phyloP scores from a whole-genome alignment of 2,888 invertebrate genomes.

The Chelonus formosanus region DNA sequence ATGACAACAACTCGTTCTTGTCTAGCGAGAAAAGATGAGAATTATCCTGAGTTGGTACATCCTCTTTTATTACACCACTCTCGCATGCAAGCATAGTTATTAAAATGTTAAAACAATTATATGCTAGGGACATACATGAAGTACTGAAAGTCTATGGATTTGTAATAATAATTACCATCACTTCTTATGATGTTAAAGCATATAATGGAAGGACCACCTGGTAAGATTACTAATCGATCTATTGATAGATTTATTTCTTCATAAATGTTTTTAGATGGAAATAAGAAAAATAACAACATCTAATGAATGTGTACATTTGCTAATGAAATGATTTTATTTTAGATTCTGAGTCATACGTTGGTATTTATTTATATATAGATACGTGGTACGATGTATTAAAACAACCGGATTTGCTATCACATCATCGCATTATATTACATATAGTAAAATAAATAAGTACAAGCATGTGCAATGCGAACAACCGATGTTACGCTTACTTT shows the following conservation, averaged over 20 bases:
- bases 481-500: conserved; percentile 54
- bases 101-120: conserved; percentile 62
- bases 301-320: too few species aligned
- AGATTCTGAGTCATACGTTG: not conserved
- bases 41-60: conserved; percentile 17
- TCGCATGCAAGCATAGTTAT: conserved; percentile 57
- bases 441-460: conserved; percentile 3
- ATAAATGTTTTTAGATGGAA: too few species aligned
- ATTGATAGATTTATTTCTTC: conserved; percentile 2
- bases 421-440: conserved; percentile 25
- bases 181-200: too few species aligned
- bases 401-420: conserved; percentile 22
- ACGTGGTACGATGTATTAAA: not conserved
- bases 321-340: too few species aligned
- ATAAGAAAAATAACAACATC: too few species aligned
- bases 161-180: conserved; percentile 47
- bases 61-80: conserved; percentile 42
- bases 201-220: conserved; percentile 27
- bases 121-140: conserved; percentile 48
- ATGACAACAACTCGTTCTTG: not conserved
- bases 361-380: too few species aligned
- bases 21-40: not conserved
- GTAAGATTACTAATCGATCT: conserved; percentile 16
- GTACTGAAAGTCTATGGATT: conserved; percentile 33
- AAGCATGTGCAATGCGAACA: conserved; percentile 37